Conservation (phyloP, 2,888 invertebrate species). For the Pollenia griseotomentosa region DNA sequence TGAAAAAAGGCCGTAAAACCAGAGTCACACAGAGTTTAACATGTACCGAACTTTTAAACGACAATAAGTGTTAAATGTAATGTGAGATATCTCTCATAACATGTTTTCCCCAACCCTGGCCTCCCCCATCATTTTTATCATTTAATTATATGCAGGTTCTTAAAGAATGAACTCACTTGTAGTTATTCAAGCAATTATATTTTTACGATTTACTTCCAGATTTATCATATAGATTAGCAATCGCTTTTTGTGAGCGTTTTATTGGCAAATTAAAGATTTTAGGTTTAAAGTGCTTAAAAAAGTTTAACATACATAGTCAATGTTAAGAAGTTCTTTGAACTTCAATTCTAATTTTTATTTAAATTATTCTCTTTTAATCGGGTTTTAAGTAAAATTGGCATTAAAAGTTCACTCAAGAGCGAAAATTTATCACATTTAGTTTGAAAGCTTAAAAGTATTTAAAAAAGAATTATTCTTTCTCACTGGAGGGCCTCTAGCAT, state of each 20-base stretch:
- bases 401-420: too few species aligned
- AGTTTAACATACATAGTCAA: not conserved
- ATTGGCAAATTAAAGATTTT: slow-evolving; percentile 7
- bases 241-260: not conserved
- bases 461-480: too few species aligned
- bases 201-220: slow-evolving; percentile 1
- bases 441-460: too few species aligned
- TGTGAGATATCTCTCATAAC: slow-evolving; percentile 66
- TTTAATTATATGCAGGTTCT: slow-evolving; percentile 60
- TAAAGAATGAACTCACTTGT: slow-evolving; percentile 51
- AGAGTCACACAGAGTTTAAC: slow-evolving; percentile 14
- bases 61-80: slow-evolving; percentile 72
- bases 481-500: too few species aligned
- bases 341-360: too few species aligned
- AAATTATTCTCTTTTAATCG: too few species aligned
- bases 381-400: too few species aligned
- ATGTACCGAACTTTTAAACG: slow-evolving; percentile 50
- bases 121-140: slow-evolving; percentile 32
- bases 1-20: slow-evolving; percentile 30
- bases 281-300: not conserved
- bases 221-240: not conserved
- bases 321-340: too few species aligned
- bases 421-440: too few species aligned
- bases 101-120: slow-evolving; percentile 5
- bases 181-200: not conserved